phyloP scores from a whole-genome alignment of 2,113 vertebrate species.

The Neofelis nebulosa region DNA sequence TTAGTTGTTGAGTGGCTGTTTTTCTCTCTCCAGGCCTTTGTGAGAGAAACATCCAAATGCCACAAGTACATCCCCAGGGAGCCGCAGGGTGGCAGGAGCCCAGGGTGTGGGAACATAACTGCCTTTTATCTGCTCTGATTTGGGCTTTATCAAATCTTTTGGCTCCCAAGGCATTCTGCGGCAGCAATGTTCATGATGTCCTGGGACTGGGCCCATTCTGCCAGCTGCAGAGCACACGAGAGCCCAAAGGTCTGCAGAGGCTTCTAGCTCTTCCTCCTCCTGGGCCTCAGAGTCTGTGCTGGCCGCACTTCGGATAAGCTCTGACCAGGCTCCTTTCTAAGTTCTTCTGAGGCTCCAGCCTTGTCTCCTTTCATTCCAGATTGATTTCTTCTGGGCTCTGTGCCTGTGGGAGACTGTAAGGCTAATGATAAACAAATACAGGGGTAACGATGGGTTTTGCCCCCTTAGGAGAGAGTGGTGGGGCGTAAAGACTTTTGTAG shows the following conservation, averaged over 20 bases:
- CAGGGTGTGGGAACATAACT: neutral
- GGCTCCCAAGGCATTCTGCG: neutral
- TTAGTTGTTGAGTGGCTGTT: conserved; percentile 52
- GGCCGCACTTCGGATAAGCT: neutral
- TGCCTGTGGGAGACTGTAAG: neutral
- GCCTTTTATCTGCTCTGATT: neutral
- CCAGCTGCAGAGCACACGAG: neutral
- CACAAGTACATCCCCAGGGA: conserved; percentile 1
- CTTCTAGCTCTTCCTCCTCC: fast-evolving
- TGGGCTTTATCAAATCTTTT: neutral
- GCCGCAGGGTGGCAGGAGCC: neutral
- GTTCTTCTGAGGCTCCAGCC: neutral
- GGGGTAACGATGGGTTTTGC: neutral
- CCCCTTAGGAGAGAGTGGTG: neutral
- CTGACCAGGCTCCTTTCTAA: neutral
- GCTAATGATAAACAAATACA: conserved; percentile 12
- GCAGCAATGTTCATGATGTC: neutral
- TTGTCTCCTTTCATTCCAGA: neutral
- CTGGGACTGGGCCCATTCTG: neutral
- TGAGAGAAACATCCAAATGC: conserved; percentile 32
- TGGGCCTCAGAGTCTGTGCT: neutral
- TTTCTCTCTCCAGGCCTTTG: conserved; percentile 39
- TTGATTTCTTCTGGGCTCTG: neutral
- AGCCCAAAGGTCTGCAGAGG: neutral
- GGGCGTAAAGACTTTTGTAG: neutral